Conservation (phyloP, 1,140 invertebrate genomes). For the Gerris buenoi region DNA sequence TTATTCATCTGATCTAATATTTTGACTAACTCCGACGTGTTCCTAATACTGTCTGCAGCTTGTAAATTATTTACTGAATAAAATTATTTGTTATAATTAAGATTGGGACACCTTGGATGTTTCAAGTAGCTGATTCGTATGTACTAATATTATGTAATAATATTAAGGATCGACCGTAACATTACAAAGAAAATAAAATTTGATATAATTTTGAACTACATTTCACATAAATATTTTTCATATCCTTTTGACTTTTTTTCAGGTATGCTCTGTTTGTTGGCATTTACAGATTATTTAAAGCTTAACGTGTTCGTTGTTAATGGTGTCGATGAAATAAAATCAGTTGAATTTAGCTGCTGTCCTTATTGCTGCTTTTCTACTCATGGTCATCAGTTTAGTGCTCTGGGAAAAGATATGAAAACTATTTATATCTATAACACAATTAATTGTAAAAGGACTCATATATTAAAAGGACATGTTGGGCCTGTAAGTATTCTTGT, state of each 20-base stretch:
- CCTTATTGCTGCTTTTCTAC: not conserved
- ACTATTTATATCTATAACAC: not conserved
- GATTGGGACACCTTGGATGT: too few species aligned
- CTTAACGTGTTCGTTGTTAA: not conserved
- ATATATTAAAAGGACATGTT: not conserved
- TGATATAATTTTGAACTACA: too few species aligned
- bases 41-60: too few species aligned
- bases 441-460: not conserved
- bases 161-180: too few species aligned
- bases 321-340: not conserved
- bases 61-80: too few species aligned
- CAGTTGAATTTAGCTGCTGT: not conserved
- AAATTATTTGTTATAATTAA: too few species aligned
- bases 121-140: too few species aligned
- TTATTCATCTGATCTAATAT: too few species aligned
- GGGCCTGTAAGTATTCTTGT: not conserved
- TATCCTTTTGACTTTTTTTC: not conserved
- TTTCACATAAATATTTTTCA: too few species aligned
- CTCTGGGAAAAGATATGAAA: conserved; percentile 1
- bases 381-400: not conserved
- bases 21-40: too few species aligned
- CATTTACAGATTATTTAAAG: not conserved
- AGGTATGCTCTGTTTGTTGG: not conserved
- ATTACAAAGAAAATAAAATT: too few species aligned
- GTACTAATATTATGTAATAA: too few species aligned